A percentile compares a stretch with the other conserved stretches of the same genome.
Evolutionary conservation across 2,797 vertebrate species (phyloP).

Genomic region (Neosilurus hyrtlii): DNA sequence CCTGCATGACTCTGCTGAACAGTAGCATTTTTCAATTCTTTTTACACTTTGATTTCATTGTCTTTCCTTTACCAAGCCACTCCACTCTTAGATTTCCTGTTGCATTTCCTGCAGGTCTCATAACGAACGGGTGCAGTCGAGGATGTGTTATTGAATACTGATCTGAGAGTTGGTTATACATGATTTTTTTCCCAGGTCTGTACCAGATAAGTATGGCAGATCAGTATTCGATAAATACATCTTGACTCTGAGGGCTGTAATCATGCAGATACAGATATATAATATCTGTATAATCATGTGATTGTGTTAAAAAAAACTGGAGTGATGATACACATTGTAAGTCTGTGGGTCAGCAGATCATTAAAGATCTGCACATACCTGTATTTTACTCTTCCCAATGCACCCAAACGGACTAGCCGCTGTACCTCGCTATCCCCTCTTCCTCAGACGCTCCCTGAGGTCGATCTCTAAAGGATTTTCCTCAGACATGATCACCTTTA

Average conservation of each 20-base stretch:
- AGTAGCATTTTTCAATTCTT: conserved; percentile 1
- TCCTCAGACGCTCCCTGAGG: conserved; percentile 71
- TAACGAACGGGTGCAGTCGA: conserved; percentile 3
- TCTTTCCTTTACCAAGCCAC: conserved; percentile 6
- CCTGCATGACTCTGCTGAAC: conserved; percentile 33
- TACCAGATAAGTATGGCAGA: conserved; percentile 24
- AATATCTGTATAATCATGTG: neutral
- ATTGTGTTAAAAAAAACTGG: neutral
- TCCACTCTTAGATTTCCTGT: conserved; percentile 20
- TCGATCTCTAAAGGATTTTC: conserved; percentile 73
- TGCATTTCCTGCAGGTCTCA: conserved; percentile 15
- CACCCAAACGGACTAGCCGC: conserved; percentile 66
- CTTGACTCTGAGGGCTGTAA: neutral
- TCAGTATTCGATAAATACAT: conserved; percentile 7
- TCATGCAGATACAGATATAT: neutral
- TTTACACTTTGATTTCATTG: neutral
- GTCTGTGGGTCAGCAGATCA: conserved; percentile 50
- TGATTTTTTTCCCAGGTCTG: conserved; percentile 14
- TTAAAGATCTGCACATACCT: conserved; percentile 54
- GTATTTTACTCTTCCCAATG: conserved; percentile 36
- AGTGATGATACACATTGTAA: neutral
- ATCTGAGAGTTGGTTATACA: conserved; percentile 7
- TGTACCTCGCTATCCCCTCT: conserved; percentile 61
- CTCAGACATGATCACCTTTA: conserved; percentile 66
- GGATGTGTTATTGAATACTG: conserved; percentile 16